Evolutionary conservation across 2,113 vertebrate genomes (phyloP).

Genomic region (Tenebrosternarchus preto): DNA sequence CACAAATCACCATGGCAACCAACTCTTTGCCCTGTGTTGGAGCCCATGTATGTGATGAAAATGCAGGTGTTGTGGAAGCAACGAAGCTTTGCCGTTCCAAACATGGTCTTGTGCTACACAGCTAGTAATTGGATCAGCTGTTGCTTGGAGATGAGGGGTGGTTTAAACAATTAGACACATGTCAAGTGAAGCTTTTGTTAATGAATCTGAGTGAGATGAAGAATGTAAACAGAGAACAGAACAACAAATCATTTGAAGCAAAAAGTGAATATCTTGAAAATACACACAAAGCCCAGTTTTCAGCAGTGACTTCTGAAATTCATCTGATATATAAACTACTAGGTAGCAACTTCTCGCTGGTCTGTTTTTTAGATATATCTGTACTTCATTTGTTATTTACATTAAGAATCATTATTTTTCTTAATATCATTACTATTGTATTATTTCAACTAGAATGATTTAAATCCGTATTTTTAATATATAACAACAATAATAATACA

Average conservation of each 20-base stretch:
- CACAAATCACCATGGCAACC: conserved; percentile 33
- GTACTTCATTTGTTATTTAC: no score
- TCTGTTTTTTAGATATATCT: no score
- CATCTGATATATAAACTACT: no score
- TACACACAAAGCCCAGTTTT: no score
- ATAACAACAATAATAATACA: no score
- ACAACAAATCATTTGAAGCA: not conserved
- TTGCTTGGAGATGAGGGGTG: not conserved
- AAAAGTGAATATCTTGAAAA: no score
- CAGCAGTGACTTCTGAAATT: no score
- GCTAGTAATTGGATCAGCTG: not conserved
- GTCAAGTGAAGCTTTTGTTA: not conserved
- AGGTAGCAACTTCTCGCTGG: no score
- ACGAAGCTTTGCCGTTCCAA: not conserved
- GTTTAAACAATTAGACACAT: not conserved
- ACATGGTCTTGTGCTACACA: not conserved
- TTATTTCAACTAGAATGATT: no score
- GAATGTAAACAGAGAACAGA: not conserved
- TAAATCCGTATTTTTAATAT: no score
- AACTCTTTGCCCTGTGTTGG: conserved; percentile 2
- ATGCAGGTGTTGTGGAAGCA: not conserved
- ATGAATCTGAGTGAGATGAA: not conserved
- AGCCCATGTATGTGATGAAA: not conserved
- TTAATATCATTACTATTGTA: no score
- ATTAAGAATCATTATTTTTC: no score